These are phyloP conservation scores for Apeltes quadracus DNA, from an alignment of 2,113 vertebrate genomes.

Conservation along the genomic window DNA sequence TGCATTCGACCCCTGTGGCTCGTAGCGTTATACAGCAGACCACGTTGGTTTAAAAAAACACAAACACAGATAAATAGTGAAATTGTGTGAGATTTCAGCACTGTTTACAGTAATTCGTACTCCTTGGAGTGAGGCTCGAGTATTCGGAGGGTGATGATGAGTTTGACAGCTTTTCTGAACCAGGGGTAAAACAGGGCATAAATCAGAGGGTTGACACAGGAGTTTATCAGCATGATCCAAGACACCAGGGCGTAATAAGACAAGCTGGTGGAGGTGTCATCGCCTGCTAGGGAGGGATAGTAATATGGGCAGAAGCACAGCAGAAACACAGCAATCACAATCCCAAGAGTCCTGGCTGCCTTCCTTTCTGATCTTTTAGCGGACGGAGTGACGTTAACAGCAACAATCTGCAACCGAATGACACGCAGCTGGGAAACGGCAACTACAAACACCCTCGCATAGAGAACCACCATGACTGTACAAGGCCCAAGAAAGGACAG, in stretches of 20 bases:
- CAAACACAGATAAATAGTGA: not conserved
- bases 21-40: not conserved
- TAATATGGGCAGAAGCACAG: slow-evolving; percentile 55
- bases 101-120: slow-evolving; percentile 4
- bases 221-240: slow-evolving; percentile 51
- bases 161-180: slow-evolving; percentile 59
- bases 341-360: slow-evolving; percentile 60
- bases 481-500: slow-evolving; percentile 43
- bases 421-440: slow-evolving; percentile 54
- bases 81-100: not conserved
- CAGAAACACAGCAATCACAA: slow-evolving; percentile 49
- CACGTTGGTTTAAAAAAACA: not conserved
- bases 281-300: slow-evolving; percentile 32
- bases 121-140: slow-evolving; percentile 25
- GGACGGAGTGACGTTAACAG: not conserved
- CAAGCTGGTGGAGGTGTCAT: slow-evolving; percentile 8
- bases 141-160: slow-evolving; percentile 63
- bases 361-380: slow-evolving; percentile 52
- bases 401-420: slow-evolving; percentile 29
- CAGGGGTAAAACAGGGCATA: slow-evolving; percentile 65
- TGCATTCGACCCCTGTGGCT: not conserved
- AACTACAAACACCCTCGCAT: slow-evolving; percentile 56
- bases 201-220: slow-evolving; percentile 60
- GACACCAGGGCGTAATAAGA: slow-evolving; percentile 12
- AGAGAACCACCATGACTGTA: slow-evolving; percentile 57